These are phyloP conservation scores for Perizoma affinitatum DNA, from an alignment of 2,888 invertebrate genomes.

Conservation along the genomic window DNA sequence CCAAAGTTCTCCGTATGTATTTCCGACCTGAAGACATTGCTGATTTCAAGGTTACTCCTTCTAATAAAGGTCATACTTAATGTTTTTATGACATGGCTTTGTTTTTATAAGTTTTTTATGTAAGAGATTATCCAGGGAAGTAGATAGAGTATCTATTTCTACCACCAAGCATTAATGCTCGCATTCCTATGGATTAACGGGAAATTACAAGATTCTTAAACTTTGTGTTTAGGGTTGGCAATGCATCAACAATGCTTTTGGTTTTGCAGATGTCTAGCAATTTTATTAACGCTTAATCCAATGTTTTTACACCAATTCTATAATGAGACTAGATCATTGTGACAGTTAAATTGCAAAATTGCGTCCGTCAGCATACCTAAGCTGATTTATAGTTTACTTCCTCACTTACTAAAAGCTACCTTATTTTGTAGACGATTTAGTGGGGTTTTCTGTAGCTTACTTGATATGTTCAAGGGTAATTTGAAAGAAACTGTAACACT, in stretches of 20 bases:
- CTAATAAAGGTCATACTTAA: too few relatives aligned
- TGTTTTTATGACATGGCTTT: too few relatives aligned
- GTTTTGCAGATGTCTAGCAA: too few relatives aligned
- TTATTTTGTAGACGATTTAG: neutral
- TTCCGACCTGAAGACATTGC: too few relatives aligned
- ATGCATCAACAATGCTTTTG: neutral
- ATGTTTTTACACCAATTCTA: constrained; percentile 15
- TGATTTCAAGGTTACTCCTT: too few relatives aligned
- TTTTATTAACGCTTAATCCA: neutral
- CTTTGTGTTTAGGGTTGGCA: neutral
- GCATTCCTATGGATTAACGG: too few relatives aligned
- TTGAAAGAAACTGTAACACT: constrained; percentile 46
- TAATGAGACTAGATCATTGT: constrained; percentile 38
- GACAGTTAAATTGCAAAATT: constrained; percentile 49
- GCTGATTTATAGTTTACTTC: constrained; percentile 40
- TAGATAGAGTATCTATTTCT: too few relatives aligned
- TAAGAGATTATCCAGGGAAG: too few relatives aligned
- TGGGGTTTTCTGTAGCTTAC: neutral
- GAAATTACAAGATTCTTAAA: too few relatives aligned
- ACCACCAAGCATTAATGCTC: too few relatives aligned
- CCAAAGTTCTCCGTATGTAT: too few relatives aligned
- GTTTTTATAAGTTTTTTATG: too few relatives aligned
- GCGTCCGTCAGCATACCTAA: constrained; percentile 41
- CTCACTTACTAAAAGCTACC: constrained; percentile 3
- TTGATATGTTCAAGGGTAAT: constrained; percentile 31